Conservation (phyloP, 2,888 invertebrate genomes). For the Dione juno region DNA sequence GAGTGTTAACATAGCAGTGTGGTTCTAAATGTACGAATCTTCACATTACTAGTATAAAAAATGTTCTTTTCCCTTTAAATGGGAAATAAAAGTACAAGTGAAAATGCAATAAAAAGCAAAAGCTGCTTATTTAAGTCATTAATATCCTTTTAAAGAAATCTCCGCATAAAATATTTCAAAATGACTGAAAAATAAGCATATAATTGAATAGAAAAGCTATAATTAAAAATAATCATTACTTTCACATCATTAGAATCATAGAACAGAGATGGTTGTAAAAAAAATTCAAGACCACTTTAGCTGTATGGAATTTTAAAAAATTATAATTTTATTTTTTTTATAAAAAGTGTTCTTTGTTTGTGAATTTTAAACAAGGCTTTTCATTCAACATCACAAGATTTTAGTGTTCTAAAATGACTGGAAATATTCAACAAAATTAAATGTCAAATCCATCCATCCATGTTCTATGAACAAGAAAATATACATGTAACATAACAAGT, state of each 20-base stretch:
- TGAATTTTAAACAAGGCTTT: neutral
- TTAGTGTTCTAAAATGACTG: too few species aligned
- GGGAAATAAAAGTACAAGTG: neutral
- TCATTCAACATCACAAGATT: neutral
- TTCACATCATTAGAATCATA: neutral
- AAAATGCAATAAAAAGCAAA: constrained; percentile 14
- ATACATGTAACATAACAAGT: constrained; percentile 24
- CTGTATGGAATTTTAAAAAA: neutral
- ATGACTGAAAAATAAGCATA: constrained; percentile 1
- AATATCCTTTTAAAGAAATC: constrained; percentile 5
- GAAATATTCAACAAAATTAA: neutral
- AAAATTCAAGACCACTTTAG: neutral
- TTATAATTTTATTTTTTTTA: neutral
- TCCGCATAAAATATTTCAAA: constrained; percentile 6
- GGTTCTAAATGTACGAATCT: constrained; percentile 3
- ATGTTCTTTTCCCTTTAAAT: neutral
- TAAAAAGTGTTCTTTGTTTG: neutral
- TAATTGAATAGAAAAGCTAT: neutral
- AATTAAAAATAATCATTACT: constrained; percentile 6
- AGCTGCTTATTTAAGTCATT: constrained; percentile 16
- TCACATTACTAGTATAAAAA: neutral
- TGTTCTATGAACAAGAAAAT: neutral
- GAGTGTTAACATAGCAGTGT: constrained; percentile 42
- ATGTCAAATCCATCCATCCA: neutral
- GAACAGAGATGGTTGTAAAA: neutral